Base-by-base conservation (phyloP, 2,113 vertebrate genomes). In the Cheirogaleus medius region DNA sequence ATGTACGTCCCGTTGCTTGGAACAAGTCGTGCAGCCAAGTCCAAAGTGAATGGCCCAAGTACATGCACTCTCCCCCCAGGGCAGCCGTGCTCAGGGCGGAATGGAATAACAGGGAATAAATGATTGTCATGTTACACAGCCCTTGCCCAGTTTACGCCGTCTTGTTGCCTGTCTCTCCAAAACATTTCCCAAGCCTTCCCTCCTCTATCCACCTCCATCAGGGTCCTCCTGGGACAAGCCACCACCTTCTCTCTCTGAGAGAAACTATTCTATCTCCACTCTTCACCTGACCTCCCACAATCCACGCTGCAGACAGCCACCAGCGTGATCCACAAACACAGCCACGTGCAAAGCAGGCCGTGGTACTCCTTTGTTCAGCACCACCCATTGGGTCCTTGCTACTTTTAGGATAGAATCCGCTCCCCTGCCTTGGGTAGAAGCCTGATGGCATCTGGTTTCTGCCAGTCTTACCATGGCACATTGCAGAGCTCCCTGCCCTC, bases 51-150 rank as follows among this genome's bases (percentile, higher is more conserved):
- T 0, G 20, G 73, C 42, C 71, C 1, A 13, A 29, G 54, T 60
- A 5, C 20, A 7, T 18, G 13, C 0, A 0, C 9, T n/a, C 17
- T 34, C 25, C 7, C 21, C 13, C 7, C 18, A 8, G 94, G 21
- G 32, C 5, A 25, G 29, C 44, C 6, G 15, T 20, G 39, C n/a
- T 87, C 9, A 6, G 44, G 23, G 25, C 21, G 2, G 56, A 39
- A 9, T 4, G 1, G 39, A 1, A 15, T 37, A 13, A 39, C 63
- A 6, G 12, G 10, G 18, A 10, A 17, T 17, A 52, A 74, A 12
- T 0, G 9, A 8, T 8, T 68, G 5, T 3, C 6, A 6, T 20
- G 20, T n/a, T 11, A 5, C 68, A 11, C 34, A 54, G 66, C 47
- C 27, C 20, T 42, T 8, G 49, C n/a, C 64, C 1, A 0, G n/a